phyloP scores from a whole-genome alignment of 2,888 invertebrate genomes.

The Caenorhabditis becei region DNA sequence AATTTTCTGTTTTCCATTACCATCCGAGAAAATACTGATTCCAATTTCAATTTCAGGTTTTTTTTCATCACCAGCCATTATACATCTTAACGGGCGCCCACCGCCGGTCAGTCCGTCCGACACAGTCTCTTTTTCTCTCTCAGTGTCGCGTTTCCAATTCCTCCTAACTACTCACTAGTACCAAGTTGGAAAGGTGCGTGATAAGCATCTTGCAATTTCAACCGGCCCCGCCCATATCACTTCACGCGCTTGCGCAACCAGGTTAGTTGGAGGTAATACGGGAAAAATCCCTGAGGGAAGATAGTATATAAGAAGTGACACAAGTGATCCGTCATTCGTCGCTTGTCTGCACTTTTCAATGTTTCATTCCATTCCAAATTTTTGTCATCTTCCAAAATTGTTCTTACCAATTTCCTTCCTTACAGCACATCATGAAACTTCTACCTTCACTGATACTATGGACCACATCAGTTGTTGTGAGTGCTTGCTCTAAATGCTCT shows the following conservation, averaged over 20 bases:
- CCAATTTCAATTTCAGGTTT: constrained; percentile 41
- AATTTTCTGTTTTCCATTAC: constrained; percentile 16
- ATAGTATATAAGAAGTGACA: constrained; percentile 20
- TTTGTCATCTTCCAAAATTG: neutral
- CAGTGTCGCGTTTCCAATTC: constrained; percentile 28
- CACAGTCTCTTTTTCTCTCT: constrained; percentile 16
- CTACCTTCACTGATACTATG: neutral
- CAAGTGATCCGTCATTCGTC: neutral
- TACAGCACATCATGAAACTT: neutral
- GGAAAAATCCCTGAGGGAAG: constrained; percentile 16
- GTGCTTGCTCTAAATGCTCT: neutral
- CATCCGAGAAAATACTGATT: neutral
- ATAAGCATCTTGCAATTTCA: constrained; percentile 55
- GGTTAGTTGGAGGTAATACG: constrained; percentile 14
- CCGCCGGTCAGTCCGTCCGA: constrained; percentile 36
- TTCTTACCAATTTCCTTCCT: neutral
- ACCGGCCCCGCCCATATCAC: constrained; percentile 42
- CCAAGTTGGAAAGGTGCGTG: constrained; percentile 58
- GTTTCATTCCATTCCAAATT: neutral
- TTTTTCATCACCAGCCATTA: constrained; percentile 30
- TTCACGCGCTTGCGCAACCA: constrained; percentile 25
- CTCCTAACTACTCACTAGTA: constrained; percentile 3
- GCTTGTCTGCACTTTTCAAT: neutral
- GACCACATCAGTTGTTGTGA: neutral
- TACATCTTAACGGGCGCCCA: constrained; percentile 42